Percentiles rank a stretch among this genome's conserved stretches.
Evolutionary conservation across 2,113 vertebrate species (phyloP).

Genomic region (Toxotes jaculatrix): DNA sequence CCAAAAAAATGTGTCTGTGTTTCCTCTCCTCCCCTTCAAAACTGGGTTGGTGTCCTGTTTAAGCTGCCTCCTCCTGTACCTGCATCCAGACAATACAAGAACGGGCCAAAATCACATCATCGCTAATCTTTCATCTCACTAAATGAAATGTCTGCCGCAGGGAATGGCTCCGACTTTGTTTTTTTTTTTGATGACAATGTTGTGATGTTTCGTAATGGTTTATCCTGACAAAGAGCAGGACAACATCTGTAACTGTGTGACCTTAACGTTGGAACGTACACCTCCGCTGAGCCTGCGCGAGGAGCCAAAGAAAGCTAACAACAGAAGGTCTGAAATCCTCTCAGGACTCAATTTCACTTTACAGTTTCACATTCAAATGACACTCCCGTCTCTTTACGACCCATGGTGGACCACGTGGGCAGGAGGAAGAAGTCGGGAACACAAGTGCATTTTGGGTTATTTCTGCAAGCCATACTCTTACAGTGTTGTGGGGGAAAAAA

Average conservation of each 20-base stretch:
- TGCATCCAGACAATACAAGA: conserved; percentile 44
- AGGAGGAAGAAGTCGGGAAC: not conserved
- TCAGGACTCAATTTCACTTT: conserved; percentile 40
- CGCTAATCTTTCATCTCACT: conserved; percentile 56
- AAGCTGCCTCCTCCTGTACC: conserved; percentile 46
- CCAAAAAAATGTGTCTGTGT: conserved; percentile 37
- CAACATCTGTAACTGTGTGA: conserved; percentile 36
- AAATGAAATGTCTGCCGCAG: conserved; percentile 25
- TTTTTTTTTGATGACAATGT: conserved; percentile 19
- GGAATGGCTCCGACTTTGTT: conserved; percentile 2
- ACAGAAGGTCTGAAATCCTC: conserved; percentile 51
- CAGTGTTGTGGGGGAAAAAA: conserved; percentile 1
- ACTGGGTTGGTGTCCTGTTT: conserved; percentile 73
- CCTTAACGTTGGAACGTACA: conserved; percentile 21
- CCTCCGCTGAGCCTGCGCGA: conserved; percentile 32
- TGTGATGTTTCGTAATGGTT: conserved; percentile 34
- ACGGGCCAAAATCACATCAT: conserved; percentile 38
- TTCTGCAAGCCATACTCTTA: conserved; percentile 5
- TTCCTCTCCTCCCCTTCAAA: conserved; percentile 55
- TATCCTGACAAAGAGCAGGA: conserved; percentile 27
- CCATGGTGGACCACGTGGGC: not conserved
- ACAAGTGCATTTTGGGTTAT: not conserved
- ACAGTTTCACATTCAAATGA: conserved; percentile 46
- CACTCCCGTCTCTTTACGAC: conserved; percentile 8
- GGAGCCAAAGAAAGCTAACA: conserved; percentile 60